phyloP scores from a whole-genome alignment of 2,797 vertebrate genomes.

The Clamator glandarius region DNA sequence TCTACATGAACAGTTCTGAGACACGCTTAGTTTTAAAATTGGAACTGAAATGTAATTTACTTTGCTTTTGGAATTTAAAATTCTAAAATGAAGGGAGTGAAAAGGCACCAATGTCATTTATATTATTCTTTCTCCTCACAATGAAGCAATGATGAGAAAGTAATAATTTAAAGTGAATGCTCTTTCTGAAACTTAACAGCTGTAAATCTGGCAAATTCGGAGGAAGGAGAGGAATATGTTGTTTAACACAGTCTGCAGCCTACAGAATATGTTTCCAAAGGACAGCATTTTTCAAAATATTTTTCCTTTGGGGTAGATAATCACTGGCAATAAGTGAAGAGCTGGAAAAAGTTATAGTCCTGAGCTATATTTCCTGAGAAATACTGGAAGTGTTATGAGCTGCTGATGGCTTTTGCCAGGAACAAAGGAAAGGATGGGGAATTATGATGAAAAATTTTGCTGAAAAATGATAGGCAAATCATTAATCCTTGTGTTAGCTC shows the following conservation, averaged over 20 bases:
- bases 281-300: not conserved
- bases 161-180: not conserved
- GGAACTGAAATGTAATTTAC: not conserved
- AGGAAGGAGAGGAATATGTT: not conserved
- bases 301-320: not conserved
- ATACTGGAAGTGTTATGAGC: not conserved
- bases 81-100: not conserved
- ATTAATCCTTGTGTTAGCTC: not conserved
- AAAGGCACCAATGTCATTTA: not conserved
- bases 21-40: not conserved
- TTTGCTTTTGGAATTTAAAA: constrained; percentile 5
- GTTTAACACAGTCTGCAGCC: not conserved
- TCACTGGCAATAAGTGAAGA: not conserved
- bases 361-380: not conserved
- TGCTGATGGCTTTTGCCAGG: not conserved
- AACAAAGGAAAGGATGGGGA: not conserved
- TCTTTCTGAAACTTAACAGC: not conserved
- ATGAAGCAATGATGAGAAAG: not conserved
- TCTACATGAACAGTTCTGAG: not conserved
- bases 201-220: not conserved
- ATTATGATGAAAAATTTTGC: not conserved
- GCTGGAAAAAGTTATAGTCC: not conserved
- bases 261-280: not conserved
- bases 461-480: not conserved
- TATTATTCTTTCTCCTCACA: not conserved